Evolutionary conservation across 2,113 vertebrate genomes (phyloP).

Genomic region (Ellobius talpinus): DNA sequence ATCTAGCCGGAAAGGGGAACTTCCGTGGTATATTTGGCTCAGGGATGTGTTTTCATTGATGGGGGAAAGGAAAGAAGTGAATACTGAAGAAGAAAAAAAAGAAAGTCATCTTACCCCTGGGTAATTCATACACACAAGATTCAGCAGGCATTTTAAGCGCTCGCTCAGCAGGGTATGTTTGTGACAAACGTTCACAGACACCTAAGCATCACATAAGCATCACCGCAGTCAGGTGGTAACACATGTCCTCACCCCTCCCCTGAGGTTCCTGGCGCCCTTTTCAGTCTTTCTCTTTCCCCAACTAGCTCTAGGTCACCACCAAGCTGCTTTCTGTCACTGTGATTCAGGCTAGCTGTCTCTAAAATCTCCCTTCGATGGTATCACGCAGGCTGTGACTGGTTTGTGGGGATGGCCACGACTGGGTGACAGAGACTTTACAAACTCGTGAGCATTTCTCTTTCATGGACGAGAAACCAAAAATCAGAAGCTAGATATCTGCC

Average conservation of each 20-base stretch:
- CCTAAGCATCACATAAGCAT: too few species aligned
- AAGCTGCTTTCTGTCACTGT: background rate
- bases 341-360: background rate
- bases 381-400: too few species aligned
- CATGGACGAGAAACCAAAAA: background rate
- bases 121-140: background rate
- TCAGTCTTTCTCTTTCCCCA: background rate
- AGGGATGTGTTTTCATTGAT: background rate
- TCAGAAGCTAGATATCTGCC: background rate
- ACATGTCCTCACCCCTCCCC: background rate
- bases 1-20: background rate
- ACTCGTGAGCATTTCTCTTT: background rate
- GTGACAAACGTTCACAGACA: background rate
- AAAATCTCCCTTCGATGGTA: background rate
- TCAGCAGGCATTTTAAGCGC: background rate
- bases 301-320: background rate
- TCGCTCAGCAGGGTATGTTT: background rate
- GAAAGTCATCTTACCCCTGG: background rate
- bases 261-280: background rate
- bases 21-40: slow-evolving; percentile 22
- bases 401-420: background rate
- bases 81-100: background rate
- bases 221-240: background rate
- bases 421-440: background rate
- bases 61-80: background rate